Evolutionary conservation across 1,140 invertebrate genomes (phyloP), one percentile per base, ranked within the genome.

Genomic region (Thaumetopoea pityocampa): DNA sequence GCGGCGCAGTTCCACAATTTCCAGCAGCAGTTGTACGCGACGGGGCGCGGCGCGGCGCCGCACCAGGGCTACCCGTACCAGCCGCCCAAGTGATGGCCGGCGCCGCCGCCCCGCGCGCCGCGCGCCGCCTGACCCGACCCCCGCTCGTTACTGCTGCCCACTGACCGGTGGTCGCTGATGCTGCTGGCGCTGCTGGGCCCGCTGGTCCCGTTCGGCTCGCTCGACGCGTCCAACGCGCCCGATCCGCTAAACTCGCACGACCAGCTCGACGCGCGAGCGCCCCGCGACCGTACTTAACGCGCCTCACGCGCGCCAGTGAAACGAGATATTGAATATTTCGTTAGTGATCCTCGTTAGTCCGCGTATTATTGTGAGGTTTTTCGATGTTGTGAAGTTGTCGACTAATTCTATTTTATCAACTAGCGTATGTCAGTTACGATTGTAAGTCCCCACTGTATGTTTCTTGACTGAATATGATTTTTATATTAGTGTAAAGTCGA

Each of bases 1-100:
- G 95, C 94, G 61, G 94, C 96, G 72, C 95, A 96, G 87, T 97
- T 95, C 86, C 95, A 96, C 78, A 95, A 96, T 83, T 97, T 97
- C 87, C 96, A 97, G 68, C 96, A 97, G 71, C 95, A 96, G 77
- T 85, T 97, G 37, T 97, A 97, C 85, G 95, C 95, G 12, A 97
- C 95, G 5, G 94, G 93, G 42, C 94, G 93, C 10, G 88, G 93
- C 48, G 81, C 66, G 16, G 72, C 73, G 14, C 82, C 80, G 24
- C 82, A 79, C 54, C 68, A 68, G 48, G 61, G 61, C 34, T 80
- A 83, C 64, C 74, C 74, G 24, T 79, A 79, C 63, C 73, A 74
- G 57, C 78, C 71, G 65, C 54, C 62, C 67, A 83, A 83, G 76
- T 80, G 79, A 83, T 77, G 65, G 24, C 51, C 29, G 55, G 35